phyloP scores from a whole-genome alignment of 2,888 invertebrate species.

The Oithona nana region DNA sequence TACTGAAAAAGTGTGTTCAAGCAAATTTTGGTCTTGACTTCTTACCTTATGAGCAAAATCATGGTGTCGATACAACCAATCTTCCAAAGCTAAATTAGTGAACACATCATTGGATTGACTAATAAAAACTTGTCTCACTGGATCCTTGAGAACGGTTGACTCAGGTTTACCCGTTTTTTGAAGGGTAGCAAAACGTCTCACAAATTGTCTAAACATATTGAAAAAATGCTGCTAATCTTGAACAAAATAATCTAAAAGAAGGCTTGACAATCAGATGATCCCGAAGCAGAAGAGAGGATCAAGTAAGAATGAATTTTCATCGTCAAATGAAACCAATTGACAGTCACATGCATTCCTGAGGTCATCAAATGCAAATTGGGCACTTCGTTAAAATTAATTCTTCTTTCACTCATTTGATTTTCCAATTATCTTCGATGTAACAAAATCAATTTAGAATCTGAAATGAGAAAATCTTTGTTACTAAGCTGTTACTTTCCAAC shows the following conservation, averaged over 20 bases:
- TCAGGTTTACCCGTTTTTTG: not conserved
- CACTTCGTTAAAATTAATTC: not conserved
- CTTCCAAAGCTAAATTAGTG: constrained; percentile 83
- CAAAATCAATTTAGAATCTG: no score
- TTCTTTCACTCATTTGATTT: not conserved
- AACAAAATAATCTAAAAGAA: constrained; percentile 2
- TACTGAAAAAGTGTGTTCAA: no score
- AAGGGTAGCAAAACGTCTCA: not conserved
- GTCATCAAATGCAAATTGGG: not conserved
- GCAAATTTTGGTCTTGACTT: no score
- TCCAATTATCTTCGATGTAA: no score
- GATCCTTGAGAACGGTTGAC: not conserved
- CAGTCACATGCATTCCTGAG: constrained; percentile 48
- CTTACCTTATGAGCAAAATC: constrained; percentile 7
- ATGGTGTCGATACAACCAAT: constrained; percentile 55
- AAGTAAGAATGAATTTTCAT: constrained; percentile 69
- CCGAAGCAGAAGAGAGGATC: constrained; percentile 31
- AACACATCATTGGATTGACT: constrained; percentile 78
- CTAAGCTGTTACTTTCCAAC: no score
- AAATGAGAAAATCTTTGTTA: no score
- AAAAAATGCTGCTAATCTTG: not conserved
- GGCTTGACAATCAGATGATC: constrained; percentile 8
- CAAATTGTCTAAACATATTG: not conserved
- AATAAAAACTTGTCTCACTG: constrained; percentile 61
- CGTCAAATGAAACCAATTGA: constrained; percentile 86